Percentiles rank a stretch among this genome's conserved stretches.
Evolutionary conservation across 2,797 vertebrate genomes (phyloP).

Genomic region (Anolis apletophallus): DNA sequence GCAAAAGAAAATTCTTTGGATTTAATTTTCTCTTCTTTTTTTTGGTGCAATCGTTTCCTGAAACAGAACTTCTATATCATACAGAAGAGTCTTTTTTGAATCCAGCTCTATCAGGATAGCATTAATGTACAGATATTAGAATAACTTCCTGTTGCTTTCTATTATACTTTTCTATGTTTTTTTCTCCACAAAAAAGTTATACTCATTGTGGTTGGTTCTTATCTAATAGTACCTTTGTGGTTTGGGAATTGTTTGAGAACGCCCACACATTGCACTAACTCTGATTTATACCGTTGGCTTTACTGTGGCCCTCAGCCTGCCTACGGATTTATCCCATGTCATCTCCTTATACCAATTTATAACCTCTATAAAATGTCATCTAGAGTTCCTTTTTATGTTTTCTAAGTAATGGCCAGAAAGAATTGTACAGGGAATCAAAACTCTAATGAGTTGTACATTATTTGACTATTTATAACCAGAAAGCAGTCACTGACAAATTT

Average conservation of each 20-base stretch:
- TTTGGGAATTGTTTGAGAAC: slow-evolving; percentile 71
- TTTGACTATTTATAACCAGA: slow-evolving; percentile 83
- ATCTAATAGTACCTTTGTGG: slow-evolving; percentile 63
- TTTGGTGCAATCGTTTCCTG: not conserved
- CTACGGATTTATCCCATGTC: slow-evolving; percentile 85
- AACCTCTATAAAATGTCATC: slow-evolving; percentile 83
- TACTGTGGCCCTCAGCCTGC: slow-evolving; percentile 76
- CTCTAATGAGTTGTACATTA: slow-evolving; percentile 81
- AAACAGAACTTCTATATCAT: not conserved
- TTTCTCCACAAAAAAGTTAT: slow-evolving; percentile 47
- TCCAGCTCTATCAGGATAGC: slow-evolving; percentile 5
- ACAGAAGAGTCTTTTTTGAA: not conserved
- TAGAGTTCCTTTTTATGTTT: slow-evolving; percentile 79
- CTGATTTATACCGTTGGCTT: slow-evolving; percentile 80
- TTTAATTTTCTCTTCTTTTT: not conserved
- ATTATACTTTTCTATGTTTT: slow-evolving; percentile 53
- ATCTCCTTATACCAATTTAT: slow-evolving; percentile 84
- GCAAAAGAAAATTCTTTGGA: not conserved
- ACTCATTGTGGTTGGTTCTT: slow-evolving; percentile 57
- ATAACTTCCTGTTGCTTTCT: slow-evolving; percentile 38
- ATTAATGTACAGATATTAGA: slow-evolving; percentile 40
- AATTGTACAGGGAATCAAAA: slow-evolving; percentile 84
- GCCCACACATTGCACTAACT: slow-evolving; percentile 66
- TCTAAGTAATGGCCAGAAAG: slow-evolving; percentile 82
- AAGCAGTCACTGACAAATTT: slow-evolving; percentile 83